phyloP scores from a whole-genome alignment of 2,888 invertebrate genomes.

The Napeogenes sylphis region DNA sequence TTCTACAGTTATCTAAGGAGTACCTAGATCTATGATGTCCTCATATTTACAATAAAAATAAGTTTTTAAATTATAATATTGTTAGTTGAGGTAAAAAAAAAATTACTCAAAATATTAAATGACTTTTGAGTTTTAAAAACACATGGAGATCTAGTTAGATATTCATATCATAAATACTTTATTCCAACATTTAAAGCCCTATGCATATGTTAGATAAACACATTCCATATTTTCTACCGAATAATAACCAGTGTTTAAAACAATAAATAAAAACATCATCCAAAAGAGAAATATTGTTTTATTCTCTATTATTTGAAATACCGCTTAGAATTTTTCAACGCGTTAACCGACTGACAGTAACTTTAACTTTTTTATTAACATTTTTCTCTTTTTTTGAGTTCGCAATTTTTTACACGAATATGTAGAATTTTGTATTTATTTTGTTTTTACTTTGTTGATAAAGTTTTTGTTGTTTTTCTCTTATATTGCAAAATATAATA shows the following conservation, averaged over 20 bases:
- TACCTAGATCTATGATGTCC: too few species aligned
- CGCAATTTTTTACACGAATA: not conserved
- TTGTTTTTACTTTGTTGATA: not conserved
- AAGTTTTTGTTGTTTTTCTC: not conserved
- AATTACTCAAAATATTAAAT: too few species aligned
- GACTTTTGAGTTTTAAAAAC: too few species aligned
- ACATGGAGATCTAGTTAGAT: too few species aligned
- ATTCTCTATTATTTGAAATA: conserved; percentile 3
- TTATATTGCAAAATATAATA: not conserved
- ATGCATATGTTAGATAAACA: too few species aligned
- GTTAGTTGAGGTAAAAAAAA: too few species aligned
- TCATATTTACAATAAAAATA: too few species aligned
- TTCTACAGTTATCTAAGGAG: too few species aligned
- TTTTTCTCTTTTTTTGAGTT: not conserved
- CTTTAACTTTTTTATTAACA: conserved; percentile 5
- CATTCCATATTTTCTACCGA: too few species aligned
- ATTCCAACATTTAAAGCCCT: too few species aligned
- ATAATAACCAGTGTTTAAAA: not conserved
- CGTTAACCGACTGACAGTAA: conserved; percentile 3
- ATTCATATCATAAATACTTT: too few species aligned
- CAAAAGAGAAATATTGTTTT: not conserved
- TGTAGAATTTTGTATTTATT: not conserved
- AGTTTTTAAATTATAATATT: too few species aligned
- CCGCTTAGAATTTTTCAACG: conserved; percentile 3
- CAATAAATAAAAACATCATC: not conserved